Conservation (phyloP, 2,888 invertebrate species). For the Rhopalosiphum nymphaeae region DNA sequence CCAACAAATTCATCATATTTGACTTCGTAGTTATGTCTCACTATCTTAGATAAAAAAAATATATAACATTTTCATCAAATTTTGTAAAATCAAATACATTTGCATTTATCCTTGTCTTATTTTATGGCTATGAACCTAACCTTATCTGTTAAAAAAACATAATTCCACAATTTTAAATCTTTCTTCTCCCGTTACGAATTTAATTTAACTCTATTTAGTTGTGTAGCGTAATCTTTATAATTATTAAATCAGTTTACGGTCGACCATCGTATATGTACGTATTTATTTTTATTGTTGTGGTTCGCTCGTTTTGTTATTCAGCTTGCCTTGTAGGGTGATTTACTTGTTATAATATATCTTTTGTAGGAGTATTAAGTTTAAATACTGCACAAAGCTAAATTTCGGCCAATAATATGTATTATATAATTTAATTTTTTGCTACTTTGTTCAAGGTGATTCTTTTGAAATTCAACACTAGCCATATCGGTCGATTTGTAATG, state of each 20-base stretch:
- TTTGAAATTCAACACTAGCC: background rate
- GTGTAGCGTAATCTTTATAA: background rate
- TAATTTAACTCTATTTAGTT: background rate
- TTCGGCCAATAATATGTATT: background rate
- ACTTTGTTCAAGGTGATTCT: background rate
- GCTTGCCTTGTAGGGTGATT: background rate
- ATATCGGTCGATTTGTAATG: background rate
- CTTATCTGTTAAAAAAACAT: background rate
- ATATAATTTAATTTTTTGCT: background rate
- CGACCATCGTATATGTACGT: background rate
- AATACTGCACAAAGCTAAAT: background rate
- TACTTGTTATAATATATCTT: background rate
- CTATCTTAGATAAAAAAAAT: too few species aligned
- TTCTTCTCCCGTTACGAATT: too few species aligned
- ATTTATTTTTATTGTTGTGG: background rate
- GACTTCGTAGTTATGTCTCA: too few species aligned
- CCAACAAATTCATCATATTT: background rate
- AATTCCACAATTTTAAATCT: background rate
- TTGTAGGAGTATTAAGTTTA: background rate
- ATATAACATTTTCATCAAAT: background rate
- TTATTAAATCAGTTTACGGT: background rate
- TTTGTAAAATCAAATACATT: background rate
- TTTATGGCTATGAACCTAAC: background rate
- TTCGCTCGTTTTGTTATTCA: background rate
- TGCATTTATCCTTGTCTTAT: background rate